phyloP scores from a whole-genome alignment of 2,797 vertebrate species.

The Siniperca obscura region DNA sequence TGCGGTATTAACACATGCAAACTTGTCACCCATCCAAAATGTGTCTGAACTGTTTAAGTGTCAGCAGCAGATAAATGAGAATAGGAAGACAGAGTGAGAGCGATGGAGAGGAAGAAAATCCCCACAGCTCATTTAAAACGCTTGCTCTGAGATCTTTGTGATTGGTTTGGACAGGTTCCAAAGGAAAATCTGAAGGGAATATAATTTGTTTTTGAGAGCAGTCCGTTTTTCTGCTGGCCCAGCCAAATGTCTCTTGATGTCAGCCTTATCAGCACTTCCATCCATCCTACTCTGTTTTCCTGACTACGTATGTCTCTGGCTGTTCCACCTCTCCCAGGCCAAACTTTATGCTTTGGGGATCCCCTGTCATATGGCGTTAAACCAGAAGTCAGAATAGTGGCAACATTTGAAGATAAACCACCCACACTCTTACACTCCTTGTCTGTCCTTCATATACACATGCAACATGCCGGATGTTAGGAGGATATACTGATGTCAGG shows the following conservation, averaged over 20 bases:
- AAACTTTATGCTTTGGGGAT: slow-evolving; percentile 63
- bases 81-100: slow-evolving; percentile 38
- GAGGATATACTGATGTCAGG: slow-evolving; percentile 63
- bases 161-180: slow-evolving; percentile 72
- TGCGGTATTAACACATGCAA: neutral
- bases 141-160: slow-evolving; percentile 54
- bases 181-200: slow-evolving; percentile 73
- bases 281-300: slow-evolving; percentile 82
- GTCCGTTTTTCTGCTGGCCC: slow-evolving; percentile 67
- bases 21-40: slow-evolving; percentile 18
- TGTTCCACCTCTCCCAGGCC: slow-evolving; percentile 54
- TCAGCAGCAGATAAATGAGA: slow-evolving; percentile 47
- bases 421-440: slow-evolving; percentile 2
- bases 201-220: slow-evolving; percentile 72
- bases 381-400: slow-evolving; percentile 43
- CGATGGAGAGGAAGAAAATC: slow-evolving; percentile 41
- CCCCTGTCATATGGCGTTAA: slow-evolving; percentile 58
- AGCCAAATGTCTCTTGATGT: slow-evolving; percentile 75
- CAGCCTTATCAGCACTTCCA: slow-evolving; percentile 82
- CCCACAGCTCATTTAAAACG: slow-evolving; percentile 47
- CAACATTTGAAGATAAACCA: slow-evolving; percentile 28
- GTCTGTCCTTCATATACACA: slow-evolving; percentile 38
- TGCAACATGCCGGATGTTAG: slow-evolving; percentile 56
- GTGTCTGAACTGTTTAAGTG: slow-evolving; percentile 17
- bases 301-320: slow-evolving; percentile 60